phyloP scores from a whole-genome alignment of 2,888 invertebrate species.

The Autographa gamma region DNA sequence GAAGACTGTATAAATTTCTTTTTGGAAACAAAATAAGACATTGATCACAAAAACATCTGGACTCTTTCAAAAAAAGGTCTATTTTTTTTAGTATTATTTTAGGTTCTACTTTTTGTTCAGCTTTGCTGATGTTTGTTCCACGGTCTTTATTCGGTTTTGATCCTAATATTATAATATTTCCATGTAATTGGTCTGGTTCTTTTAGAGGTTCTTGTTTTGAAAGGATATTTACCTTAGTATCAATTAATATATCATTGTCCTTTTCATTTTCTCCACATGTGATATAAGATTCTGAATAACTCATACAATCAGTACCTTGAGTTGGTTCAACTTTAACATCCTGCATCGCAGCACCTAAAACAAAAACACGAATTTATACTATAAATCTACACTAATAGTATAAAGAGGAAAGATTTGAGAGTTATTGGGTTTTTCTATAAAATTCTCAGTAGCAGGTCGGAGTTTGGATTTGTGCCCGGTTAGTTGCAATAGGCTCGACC shows the following conservation, averaged over 20 bases:
- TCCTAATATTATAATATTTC: constrained; percentile 73
- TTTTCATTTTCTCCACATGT: neutral
- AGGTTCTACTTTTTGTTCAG: constrained; percentile 40
- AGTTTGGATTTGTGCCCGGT: no score
- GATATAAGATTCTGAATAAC: neutral
- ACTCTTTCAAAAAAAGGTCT: constrained; percentile 63
- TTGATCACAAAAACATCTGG: constrained; percentile 70
- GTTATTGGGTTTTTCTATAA: no score
- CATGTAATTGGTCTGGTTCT: constrained; percentile 27
- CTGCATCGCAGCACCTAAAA: constrained; percentile 10
- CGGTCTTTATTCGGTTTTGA: constrained; percentile 62
- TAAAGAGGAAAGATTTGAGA: no score
- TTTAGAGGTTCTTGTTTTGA: constrained; percentile 13
- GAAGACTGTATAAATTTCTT: constrained; percentile 27
- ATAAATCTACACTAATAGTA: no score
- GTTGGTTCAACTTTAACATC: constrained; percentile 9
- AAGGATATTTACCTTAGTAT: neutral
- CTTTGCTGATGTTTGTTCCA: constrained; percentile 22
- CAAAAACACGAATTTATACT: neutral
- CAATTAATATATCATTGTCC: neutral
- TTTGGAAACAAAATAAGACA: constrained; percentile 76
- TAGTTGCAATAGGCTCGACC: no score
- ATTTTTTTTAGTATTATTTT: constrained; percentile 68
- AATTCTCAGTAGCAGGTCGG: no score
- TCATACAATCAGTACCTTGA: constrained; percentile 21